Base-by-base conservation (phyloP, 2,888 invertebrate species). In the Saturnia pavonia region DNA sequence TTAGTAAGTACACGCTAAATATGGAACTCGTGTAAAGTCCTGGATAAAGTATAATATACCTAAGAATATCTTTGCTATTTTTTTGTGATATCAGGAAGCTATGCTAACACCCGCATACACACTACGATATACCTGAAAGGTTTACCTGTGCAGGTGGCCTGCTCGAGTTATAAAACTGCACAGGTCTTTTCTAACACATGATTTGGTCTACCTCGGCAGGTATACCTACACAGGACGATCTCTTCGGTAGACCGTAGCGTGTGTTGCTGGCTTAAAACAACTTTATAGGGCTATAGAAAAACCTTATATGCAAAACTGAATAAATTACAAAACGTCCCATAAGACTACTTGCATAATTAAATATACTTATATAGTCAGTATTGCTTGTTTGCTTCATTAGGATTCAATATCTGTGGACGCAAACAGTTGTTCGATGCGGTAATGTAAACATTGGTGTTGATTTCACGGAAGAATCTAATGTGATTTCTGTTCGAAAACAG, bases 381-480 rank as follows among this genome's bases (percentile, higher is more conserved):
- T 54, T 22, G 6, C 19, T 54, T 54, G 22, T 54, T 54, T 54
- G 22, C 22, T 54, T 54, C 54, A 65, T 65, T 65, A 65, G n/a
- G 16, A 34, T 40, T 65, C 65, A 40, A 65, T 65, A 65, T 40
- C 8, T 9, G 16, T 40, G 65, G 40, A 40, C 11, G 40, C 65
- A 40, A 65, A 40, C 65, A 65, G 22, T 65, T 65, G 22, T 65
- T 65, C 40, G 65, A 65, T 65, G 65, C 65, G 34, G 40, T 40
- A n/a, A 8, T n/a, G 40, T 65, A 65, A 65, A 65, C 34, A 65
- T 65, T 65, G 54, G 9, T 54, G 63, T 63, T 34, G n/a, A n/a
- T 40, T 77, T 73, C 68, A 72, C 70, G 72, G 74, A 72, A 77
- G 69, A 72, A 73, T 75, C 74, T 74, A 75, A 78, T 74, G 78